Evolutionary conservation across 53 echinoderm and acorn worm species (phyloP), one percentile per base, ranked within the genome.

Genomic region (Echinarachnius parma): DNA sequence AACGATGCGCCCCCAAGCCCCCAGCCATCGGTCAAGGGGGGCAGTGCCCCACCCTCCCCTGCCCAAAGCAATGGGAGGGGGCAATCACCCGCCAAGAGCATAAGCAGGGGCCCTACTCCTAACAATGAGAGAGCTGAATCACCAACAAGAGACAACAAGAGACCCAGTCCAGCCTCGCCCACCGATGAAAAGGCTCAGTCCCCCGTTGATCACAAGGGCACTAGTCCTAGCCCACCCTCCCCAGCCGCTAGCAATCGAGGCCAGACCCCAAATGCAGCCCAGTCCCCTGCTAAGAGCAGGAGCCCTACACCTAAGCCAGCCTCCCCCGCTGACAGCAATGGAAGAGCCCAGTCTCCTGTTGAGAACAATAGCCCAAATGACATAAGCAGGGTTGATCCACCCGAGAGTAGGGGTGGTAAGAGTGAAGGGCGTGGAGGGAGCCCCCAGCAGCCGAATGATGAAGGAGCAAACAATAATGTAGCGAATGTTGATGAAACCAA

Each of bases 371-470:
- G 9, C 27, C 25, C 28, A 13, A 4, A 27, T 26, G 26, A 25
- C 3, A 28, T 27, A 5, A 57, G 9, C 28, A 8, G 15, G 57
- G 57, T 11, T 4, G 57, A 4, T 57, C 57, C 24, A 57, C 7
- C 27, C 28, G 9, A 22, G 9, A 63, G 26, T 25, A 44, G 64
- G 64, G 64, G 27, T 64, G 64, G 44, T 22, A 39, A 64, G 24
- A 3, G 16, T 16, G 46, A 16, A 25, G 45, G 46, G 25, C 27
- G 45, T 1, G 47, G n/a, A 19, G 37, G 37, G n/a, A 65, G 29
- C 24, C 65, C 65, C n/a, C 45, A 65, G 10, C 47, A 44, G 29
- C 46, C 65, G n/a, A n/a, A n/a, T n/a, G n/a, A n/a, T n/a, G n/a
- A n/a, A n/a, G n/a, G n/a, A n/a, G n/a, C n/a, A n/a, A n/a, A n/a